Conservation (phyloP, 2,113 vertebrate genomes). For the Oncorhynchus kisutch region DNA sequence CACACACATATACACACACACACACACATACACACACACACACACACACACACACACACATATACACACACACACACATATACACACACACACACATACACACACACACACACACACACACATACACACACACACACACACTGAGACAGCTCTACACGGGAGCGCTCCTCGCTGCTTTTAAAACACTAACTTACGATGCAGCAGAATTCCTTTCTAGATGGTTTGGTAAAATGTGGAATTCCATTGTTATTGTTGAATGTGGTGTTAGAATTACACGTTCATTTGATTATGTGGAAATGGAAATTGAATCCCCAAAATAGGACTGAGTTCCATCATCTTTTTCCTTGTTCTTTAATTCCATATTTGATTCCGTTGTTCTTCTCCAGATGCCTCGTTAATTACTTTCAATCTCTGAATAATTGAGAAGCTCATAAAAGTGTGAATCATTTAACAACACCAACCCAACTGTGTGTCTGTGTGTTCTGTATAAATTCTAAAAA, state of each 20-base stretch:
- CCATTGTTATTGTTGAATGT: neutral
- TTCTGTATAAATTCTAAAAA: too few relatives aligned
- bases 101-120: neutral
- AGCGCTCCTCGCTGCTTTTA: neutral
- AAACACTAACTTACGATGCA: neutral
- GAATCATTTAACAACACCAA: slow-evolving; percentile 56
- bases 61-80: too few relatives aligned
- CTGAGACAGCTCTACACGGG: neutral
- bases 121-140: too few relatives aligned
- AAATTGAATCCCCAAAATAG: neutral
- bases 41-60: too few relatives aligned
- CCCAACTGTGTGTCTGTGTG: slow-evolving; percentile 10
- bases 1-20: too few relatives aligned
- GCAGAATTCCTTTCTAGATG: neutral
- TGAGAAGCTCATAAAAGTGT: slow-evolving; percentile 58
- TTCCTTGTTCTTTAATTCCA: neutral
- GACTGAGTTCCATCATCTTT: neutral
- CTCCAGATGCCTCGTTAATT: slow-evolving; percentile 61
- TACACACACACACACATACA: too few relatives aligned
- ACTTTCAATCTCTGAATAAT: slow-evolving; percentile 66
- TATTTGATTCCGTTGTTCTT: slow-evolving; percentile 41
- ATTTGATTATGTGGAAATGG: slow-evolving; percentile 20
- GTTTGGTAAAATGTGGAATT: neutral
- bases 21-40: too few relatives aligned
- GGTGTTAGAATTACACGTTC: neutral